Evolutionary conservation across 2,113 vertebrate genomes (phyloP).

Genomic region (Papio anubis): DNA sequence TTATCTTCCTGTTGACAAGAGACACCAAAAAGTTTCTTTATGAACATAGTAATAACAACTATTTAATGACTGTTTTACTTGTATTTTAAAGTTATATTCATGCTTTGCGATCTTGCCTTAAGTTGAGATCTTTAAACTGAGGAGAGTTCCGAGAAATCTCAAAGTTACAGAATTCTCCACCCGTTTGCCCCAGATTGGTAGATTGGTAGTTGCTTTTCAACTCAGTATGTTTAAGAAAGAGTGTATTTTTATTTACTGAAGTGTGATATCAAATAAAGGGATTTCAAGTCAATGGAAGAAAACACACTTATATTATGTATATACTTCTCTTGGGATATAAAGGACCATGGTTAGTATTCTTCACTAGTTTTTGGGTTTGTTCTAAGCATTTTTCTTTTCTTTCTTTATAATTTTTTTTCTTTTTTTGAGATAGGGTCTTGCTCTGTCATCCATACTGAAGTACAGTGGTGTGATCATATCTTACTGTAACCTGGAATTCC

Average conservation of each 20-base stretch:
- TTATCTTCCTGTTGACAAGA: not conserved
- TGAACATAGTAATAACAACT: not conserved
- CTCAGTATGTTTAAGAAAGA: not conserved
- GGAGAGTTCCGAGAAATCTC: conserved; percentile 46
- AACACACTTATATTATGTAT: not conserved
- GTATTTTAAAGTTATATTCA: conserved; percentile 45
- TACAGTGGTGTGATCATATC: too few species aligned
- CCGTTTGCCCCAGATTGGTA: not conserved
- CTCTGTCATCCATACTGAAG: too few species aligned
- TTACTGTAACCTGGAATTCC: too few species aligned
- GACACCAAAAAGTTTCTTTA: conserved; percentile 5
- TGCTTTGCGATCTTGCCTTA: not conserved
- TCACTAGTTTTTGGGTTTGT: not conserved
- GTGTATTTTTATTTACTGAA: conserved; percentile 22
- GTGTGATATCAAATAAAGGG: not conserved
- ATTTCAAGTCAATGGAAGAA: not conserved
- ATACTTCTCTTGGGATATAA: not conserved
- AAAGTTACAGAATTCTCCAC: not conserved
- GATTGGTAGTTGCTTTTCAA: conserved; percentile 24
- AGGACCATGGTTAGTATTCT: conserved; percentile 1
- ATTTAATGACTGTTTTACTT: not conserved
- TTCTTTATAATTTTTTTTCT: not conserved
- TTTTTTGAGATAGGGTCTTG: too few species aligned
- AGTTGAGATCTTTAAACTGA: not conserved
- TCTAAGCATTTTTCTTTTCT: not conserved